Conservation (phyloP, 2,888 invertebrate genomes). For the Drepana falcataria region DNA sequence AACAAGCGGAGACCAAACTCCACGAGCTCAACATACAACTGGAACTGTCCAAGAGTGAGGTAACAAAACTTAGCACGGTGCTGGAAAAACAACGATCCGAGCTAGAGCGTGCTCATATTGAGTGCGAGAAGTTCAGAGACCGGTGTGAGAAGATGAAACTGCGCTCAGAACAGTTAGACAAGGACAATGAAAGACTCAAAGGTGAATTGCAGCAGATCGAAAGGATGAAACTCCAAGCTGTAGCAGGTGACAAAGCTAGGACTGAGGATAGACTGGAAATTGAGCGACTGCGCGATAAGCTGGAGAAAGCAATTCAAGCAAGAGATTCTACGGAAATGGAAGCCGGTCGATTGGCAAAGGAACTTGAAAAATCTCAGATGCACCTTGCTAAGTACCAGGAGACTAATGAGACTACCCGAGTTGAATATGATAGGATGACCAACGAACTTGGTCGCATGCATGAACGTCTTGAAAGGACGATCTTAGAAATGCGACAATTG, state of each 20-base stretch:
- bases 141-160: conserved; percentile 90
- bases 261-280: conserved; percentile 87
- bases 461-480: conserved; percentile 87
- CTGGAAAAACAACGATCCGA: conserved; percentile 90
- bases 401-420: conserved; percentile 88
- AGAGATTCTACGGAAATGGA: conserved; percentile 92
- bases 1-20: conserved; percentile 83
- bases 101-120: conserved; percentile 90
- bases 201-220: conserved; percentile 83
- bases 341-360: conserved; percentile 89
- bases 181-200: conserved; percentile 74
- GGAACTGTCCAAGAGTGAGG: conserved; percentile 88
- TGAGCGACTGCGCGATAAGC: conserved; percentile 89
- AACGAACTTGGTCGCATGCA: conserved; percentile 89
- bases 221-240: conserved; percentile 84
- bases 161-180: conserved; percentile 83
- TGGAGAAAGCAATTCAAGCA: conserved; percentile 90
- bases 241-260: conserved; percentile 81
- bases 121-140: conserved; percentile 92
- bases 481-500: conserved; percentile 82
- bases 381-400: conserved; percentile 91
- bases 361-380: conserved; percentile 91
- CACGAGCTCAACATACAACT: conserved; percentile 90
- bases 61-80: conserved; percentile 83
- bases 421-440: conserved; percentile 91